Evolutionary conservation across 2,797 vertebrate species (phyloP), one percentile per base, ranked within the genome.

Genomic region (Poecilia velifera): DNA sequence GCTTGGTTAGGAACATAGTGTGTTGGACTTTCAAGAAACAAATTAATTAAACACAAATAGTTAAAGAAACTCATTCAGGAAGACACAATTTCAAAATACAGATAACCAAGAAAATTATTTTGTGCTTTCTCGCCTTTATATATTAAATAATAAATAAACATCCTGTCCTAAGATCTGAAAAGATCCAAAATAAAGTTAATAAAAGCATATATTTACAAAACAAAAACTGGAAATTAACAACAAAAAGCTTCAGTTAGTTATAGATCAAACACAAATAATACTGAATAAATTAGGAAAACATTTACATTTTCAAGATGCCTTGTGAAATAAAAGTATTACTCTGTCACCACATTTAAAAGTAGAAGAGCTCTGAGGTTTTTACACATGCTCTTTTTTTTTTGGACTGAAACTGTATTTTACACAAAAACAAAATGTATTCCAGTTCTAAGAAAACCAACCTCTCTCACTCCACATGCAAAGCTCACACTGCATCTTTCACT

Each of bases 151-250:
- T 71, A 71, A 71, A 45, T n/a, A 51, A 57, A 9, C 45, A 51
- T 68, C 73, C 72, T 72, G 25, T 51, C 28, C 46, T 64, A 72
- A 79, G 36, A 79, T 74, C 80, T 87, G 79, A 79, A 87, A 83
- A 83, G 79, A 88, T 92, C 79, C 79, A 73, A 82, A 85, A 73
- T 78, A 53, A 84, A 84, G 78, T 66, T 8, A 77, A 85, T 71
- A 82, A 92, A 88, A 86, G 51, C 41, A 84, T 73, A 77, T 90
- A 92, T 92, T 91, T 91, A 93, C 92, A 93, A 84, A 88, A 76
- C 47, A 76, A 49, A 14, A 9, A 79, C 68, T 82, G 74, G 45
- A 89, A 87, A 86, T 85, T 71, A 25, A 71, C 39, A 71, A 87
- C 82, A 72, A 90, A 85, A 25, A 51, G 4, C 59, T 84, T 76